Base-by-base conservation (phyloP, 2,113 vertebrate species). In the Poeciliopsis occidentalis region DNA sequence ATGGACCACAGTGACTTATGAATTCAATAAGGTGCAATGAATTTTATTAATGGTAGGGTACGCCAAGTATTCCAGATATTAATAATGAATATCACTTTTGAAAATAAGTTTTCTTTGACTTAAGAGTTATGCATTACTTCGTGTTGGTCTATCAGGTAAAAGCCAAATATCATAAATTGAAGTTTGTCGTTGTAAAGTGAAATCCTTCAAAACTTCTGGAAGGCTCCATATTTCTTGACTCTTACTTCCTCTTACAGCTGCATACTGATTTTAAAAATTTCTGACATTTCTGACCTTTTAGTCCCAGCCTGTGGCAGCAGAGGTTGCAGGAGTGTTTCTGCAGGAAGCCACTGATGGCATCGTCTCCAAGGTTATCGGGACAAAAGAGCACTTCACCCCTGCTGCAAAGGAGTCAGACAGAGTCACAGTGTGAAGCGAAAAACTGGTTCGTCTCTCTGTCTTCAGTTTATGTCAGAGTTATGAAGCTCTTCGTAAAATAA, bases 291-390 rank as follows among this genome's bases (percentile, higher is more conserved):
- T 88, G 88, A 99, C 97, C 97, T 19, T 91, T 89, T 65, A 99
- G 94, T 90, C 96, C 95, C 69, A 99, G 95, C 67, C 93, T 95
- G 85, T 77, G 91, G 84, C 98, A 99, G 91, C 95, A 96, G 64
- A 94, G 87, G 83, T 96, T 96, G 87, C 98, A 99, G n/a, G 44
- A 89, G 90, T 99, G 98, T 85, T 97, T 99, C 88, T 94, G 91
- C 88, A 96, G 92, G 91, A 98, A 99, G 74, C 94, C 95, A 72
- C 88, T 95, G 85, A 99, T 96, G 79, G 97, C 96, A 71, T 92
- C 92, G 76, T 95, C 95, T 83, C 97, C 97, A 76, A 97, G 92
- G 85, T 97, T 98, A 89, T 97, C 96, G 12, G 97, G 96, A 83
- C 98, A 97, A 89, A 99, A 99, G 69, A 94, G 94, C 96, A 97